phyloP scores from a whole-genome alignment of 2,888 invertebrate species.

The Tachystola acroxantha region DNA sequence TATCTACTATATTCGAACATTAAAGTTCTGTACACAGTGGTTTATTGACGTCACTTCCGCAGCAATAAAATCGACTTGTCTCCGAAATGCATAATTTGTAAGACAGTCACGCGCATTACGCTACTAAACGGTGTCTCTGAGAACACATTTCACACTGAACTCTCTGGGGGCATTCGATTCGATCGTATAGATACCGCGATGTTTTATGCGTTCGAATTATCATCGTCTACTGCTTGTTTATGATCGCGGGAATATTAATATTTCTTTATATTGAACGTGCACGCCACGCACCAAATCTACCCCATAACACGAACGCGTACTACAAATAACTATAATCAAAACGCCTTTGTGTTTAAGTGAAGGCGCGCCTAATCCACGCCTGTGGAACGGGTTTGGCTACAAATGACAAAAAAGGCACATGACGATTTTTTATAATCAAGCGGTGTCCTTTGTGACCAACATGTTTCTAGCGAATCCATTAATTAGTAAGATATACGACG shows the following conservation, averaged over 20 bases:
- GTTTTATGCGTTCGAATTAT: slow-evolving; percentile 74
- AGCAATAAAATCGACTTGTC: slow-evolving; percentile 73
- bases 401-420: slow-evolving; percentile 9
- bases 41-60: slow-evolving; percentile 76
- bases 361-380: slow-evolving; percentile 14
- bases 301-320: slow-evolving; percentile 13
- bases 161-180: slow-evolving; percentile 53
- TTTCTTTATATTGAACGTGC: slow-evolving; percentile 61
- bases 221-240: slow-evolving; percentile 69
- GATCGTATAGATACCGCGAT: slow-evolving; percentile 72
- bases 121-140: slow-evolving; percentile 75
- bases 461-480: slow-evolving; percentile 70
- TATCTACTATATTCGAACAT: slow-evolving; percentile 63
- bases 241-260: slow-evolving; percentile 64
- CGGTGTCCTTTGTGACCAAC: slow-evolving; percentile 67
- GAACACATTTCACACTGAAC: slow-evolving; percentile 76
- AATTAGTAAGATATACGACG: slow-evolving; percentile 74
- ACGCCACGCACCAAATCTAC: slow-evolving; percentile 56
- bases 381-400: slow-evolving; percentile 10
- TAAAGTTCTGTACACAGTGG: slow-evolving; percentile 69
- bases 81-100: slow-evolving; percentile 76
- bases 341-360: slow-evolving; percentile 17
- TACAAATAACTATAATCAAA: slow-evolving; percentile 11
- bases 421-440: slow-evolving; percentile 34
- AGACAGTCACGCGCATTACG: slow-evolving; percentile 72